These are phyloP conservation scores for Diarsia mendica DNA, from an alignment of 2,888 invertebrate species.

Conservation along the genomic window DNA sequence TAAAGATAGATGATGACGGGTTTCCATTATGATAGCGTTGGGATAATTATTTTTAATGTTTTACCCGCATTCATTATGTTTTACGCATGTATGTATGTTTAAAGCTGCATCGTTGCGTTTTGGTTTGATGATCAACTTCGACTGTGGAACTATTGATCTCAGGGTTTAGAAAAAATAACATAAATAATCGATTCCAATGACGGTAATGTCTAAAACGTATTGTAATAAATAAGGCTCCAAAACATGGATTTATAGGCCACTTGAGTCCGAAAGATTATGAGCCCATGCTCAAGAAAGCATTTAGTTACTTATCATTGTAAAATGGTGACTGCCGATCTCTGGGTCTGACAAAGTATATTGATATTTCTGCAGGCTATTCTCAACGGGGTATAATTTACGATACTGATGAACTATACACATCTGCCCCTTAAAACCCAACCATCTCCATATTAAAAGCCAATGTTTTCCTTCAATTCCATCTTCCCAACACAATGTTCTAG, in stretches of 20 bases:
- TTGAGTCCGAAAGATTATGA: neutral
- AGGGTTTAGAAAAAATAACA: neutral
- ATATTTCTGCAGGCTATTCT: neutral
- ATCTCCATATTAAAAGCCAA: neutral
- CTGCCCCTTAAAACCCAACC: neutral
- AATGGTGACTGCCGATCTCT: neutral
- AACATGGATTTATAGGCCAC: neutral
- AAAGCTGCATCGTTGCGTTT: neutral
- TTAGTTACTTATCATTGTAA: neutral
- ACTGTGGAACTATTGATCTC: neutral
- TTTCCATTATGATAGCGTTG: neutral
- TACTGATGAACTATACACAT: neutral
- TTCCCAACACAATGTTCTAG: neutral
- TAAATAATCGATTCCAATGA: neutral
- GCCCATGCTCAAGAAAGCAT: neutral
- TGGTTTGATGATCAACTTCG: neutral
- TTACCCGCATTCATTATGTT: neutral
- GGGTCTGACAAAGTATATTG: neutral
- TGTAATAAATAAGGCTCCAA: neutral
- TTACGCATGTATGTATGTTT: neutral
- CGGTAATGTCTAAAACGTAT: neutral
- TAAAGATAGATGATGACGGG: conserved; percentile 6
- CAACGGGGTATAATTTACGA: neutral
- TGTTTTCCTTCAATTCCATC: conserved; percentile 5
- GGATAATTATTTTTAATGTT: neutral